Conservation (phyloP, 2,888 invertebrate genomes). For the Papilio gigon region DNA sequence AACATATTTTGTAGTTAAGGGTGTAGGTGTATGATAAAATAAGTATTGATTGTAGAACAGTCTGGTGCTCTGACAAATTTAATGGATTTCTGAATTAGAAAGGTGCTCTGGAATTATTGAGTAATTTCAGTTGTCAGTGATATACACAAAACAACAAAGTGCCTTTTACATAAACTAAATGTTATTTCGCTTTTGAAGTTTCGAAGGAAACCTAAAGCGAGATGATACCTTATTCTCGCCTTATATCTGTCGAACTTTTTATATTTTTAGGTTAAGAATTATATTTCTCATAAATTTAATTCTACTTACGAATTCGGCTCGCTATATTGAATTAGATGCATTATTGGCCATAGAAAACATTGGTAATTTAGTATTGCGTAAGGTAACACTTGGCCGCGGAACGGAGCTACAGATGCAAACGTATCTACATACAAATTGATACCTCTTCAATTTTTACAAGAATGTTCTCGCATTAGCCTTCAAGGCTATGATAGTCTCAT, state of each 20-base stretch:
- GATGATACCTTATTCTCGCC: constrained; percentile 50
- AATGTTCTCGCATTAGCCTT: constrained; percentile 1
- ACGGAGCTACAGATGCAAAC: not conserved
- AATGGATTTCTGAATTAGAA: constrained; percentile 35
- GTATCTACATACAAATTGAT: constrained; percentile 24
- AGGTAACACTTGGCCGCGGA: not conserved
- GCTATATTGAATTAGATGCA: not conserved
- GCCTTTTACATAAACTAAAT: constrained; percentile 45
- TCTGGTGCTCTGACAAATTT: constrained; percentile 33
- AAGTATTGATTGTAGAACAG: constrained; percentile 22
- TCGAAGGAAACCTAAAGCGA: constrained; percentile 71
- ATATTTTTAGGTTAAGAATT: constrained; percentile 36
- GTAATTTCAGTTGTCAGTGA: constrained; percentile 52
- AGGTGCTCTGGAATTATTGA: constrained; percentile 52
- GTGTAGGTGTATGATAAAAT: constrained; percentile 21
- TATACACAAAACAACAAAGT: constrained; percentile 42
- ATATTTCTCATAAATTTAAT: not conserved
- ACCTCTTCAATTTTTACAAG: constrained; percentile 9
- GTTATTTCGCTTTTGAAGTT: constrained; percentile 69
- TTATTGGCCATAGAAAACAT: constrained; percentile 14
- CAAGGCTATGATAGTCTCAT: not conserved
- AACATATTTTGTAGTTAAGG: constrained; percentile 32
- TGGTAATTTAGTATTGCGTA: constrained; percentile 1
- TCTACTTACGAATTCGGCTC: not conserved
- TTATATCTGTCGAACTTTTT: constrained; percentile 44